Conservation (phyloP, 2,888 invertebrate genomes). For the Empis stercorea region DNA sequence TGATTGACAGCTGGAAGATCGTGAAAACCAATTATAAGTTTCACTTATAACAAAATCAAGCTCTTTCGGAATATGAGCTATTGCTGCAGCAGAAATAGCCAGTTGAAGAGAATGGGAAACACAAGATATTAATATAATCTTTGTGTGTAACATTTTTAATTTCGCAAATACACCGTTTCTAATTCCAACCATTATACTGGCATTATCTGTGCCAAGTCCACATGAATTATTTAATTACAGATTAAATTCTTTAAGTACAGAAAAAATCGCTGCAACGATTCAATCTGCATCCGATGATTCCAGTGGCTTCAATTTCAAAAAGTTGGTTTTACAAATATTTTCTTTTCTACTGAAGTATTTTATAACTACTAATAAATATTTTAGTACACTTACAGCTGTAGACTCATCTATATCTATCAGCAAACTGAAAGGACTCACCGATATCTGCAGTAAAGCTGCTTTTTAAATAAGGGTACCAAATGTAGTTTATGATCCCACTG, state of each 20-base stretch:
- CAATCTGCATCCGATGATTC: not conserved
- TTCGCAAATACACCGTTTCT: constrained; percentile 2
- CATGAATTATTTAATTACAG: not conserved
- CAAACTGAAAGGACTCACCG: not conserved
- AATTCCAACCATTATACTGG: constrained; percentile 5
- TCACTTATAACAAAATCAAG: constrained; percentile 3
- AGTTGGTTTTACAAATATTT: not conserved
- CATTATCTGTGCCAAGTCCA: constrained; percentile 8
- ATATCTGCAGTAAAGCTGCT: not conserved
- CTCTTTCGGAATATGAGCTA: not conserved
- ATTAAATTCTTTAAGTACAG: not conserved
- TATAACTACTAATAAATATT: not conserved
- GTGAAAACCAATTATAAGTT: constrained; percentile 6
- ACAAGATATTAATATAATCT: constrained; percentile 7
- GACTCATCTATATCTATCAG: not conserved
- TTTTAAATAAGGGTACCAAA: not conserved
- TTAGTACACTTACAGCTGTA: not conserved
- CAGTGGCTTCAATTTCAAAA: not conserved
- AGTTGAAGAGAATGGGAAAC: constrained; percentile 8
- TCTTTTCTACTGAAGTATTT: not conserved
- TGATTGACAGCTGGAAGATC: constrained; percentile 1
- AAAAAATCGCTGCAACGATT: not conserved
- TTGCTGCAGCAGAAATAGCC: constrained; percentile 5
- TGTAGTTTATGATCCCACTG: too few species aligned
- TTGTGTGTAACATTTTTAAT: constrained; percentile 2